phyloP scores from a whole-genome alignment of 2,113 vertebrate species.

The Spermophilus dauricus region DNA sequence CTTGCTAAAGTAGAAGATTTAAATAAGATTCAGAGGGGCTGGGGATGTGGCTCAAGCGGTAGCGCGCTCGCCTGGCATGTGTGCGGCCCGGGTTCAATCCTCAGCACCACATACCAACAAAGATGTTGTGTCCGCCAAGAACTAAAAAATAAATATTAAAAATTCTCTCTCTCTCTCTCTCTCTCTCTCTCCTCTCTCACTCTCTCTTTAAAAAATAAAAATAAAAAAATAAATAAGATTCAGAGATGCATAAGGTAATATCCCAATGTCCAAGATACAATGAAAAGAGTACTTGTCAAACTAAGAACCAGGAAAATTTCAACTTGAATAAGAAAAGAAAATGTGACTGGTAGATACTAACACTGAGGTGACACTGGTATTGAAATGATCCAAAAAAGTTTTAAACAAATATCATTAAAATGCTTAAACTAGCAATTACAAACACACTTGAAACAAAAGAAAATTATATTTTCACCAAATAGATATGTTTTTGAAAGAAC shows the following conservation, averaged over 20 bases:
- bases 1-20: conserved; percentile 15
- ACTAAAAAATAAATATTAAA: no score
- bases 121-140: no score
- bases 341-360: not conserved
- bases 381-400: conserved; percentile 39
- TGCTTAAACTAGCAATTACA: not conserved
- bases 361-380: not conserved
- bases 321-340: conserved; percentile 37
- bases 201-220: no score
- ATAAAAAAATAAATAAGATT: conserved; percentile 32
- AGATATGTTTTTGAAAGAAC: not conserved
- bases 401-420: not conserved
- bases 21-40: conserved; percentile 6
- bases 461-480: not conserved
- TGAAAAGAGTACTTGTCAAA: conserved; percentile 46
- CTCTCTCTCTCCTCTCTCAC: no score
- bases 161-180: no score
- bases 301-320: conserved; percentile 36
- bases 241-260: not conserved
- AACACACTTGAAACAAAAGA: not conserved
- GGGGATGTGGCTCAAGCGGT: no score
- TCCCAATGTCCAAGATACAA: not conserved
- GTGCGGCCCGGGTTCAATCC: no score
- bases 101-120: no score
- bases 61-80: no score